These are phyloP conservation scores for Opisthograptis luteolata DNA, from an alignment of 2,888 invertebrate species.

Conservation along the genomic window DNA sequence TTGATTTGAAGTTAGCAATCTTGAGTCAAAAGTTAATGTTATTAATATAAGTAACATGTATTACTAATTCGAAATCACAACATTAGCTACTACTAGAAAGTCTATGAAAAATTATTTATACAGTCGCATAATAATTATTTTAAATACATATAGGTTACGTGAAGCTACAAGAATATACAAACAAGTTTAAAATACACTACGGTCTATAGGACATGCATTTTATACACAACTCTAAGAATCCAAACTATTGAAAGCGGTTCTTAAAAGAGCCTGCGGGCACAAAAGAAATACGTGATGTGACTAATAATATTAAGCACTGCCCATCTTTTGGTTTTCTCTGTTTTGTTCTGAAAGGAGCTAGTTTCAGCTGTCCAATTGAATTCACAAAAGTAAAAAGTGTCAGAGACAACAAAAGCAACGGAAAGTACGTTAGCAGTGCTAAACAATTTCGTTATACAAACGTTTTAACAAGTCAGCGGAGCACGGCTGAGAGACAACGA, in stretches of 20 bases:
- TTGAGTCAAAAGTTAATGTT: neutral
- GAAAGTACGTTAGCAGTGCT: slow-evolving; percentile 52
- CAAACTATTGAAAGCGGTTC: slow-evolving; percentile 24
- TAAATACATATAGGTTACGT: too few species aligned
- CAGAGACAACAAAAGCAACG: slow-evolving; percentile 41
- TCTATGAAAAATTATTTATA: too few species aligned
- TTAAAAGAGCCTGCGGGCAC: slow-evolving; percentile 10
- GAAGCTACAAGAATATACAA: neutral
- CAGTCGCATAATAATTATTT: too few species aligned
- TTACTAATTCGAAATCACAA: too few species aligned
- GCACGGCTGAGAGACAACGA: slow-evolving; percentile 41
- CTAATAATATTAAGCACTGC: slow-evolving; percentile 9
- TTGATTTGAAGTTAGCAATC: neutral
- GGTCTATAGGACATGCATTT: neutral
- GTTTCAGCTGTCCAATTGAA: slow-evolving; percentile 22
- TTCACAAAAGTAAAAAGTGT: slow-evolving; percentile 18
- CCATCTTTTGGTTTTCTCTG: slow-evolving; percentile 10
- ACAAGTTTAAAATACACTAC: slow-evolving; percentile 3
- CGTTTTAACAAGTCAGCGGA: slow-evolving; percentile 60
- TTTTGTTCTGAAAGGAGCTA: slow-evolving; percentile 15
- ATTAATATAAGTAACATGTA: neutral
- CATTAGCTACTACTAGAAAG: too few species aligned
- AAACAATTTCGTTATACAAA: slow-evolving; percentile 62
- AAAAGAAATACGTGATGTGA: slow-evolving; percentile 19
- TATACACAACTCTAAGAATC: slow-evolving; percentile 17